Evolutionary conservation across 2,113 vertebrate genomes (phyloP), one percentile per base, ranked within the genome.

Genomic region (Paralichthys olivaceus): DNA sequence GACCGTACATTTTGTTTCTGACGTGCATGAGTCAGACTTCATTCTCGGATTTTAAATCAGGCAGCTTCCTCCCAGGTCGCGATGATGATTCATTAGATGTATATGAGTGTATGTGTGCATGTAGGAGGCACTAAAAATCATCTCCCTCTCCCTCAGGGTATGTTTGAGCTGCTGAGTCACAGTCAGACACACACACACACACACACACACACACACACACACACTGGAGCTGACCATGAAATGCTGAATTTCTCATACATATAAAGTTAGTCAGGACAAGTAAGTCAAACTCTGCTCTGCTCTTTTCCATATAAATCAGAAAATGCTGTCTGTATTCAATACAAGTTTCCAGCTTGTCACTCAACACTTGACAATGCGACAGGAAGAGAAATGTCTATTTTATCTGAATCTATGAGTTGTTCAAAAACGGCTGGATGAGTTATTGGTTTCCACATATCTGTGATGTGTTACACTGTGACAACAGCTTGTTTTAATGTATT

Each of bases 121-220:
- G 87, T 79, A 77, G 84, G 90, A 84, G 86, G 91, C 32, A 85
- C 69, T 78, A 76, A 90, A 83, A 89, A 87, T 79, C 59, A 28
- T 86, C 86, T 84, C 28, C 40, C 63, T 85, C 84, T 75, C 81
- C 64, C 72, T 17, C 63, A 72, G 79, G 84, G 69, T 80, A 75
- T 77, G 29, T 77, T 89, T 80, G 37, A 84, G 86, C 69, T 86
- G 79, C 84, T 88, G 87, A 91, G 78, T 89, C 92, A 91, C 83
- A 87, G 49, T 73, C 65, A 63, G 37, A 69, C 59, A 67, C 72
- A 75, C 71, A 84, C 47, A 51, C 19, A 49, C 47, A 84, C 47
- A 77, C 45, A 11, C 69, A 58, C 15, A 78, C 72, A 77, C 43
- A 74, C 64, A 83, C 43, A 57, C 23, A 60, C 64, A 70, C 20